These are phyloP conservation scores for Pyrrhosoma nymphula DNA, from an alignment of 2,888 invertebrate genomes.

Conservation along the genomic window DNA sequence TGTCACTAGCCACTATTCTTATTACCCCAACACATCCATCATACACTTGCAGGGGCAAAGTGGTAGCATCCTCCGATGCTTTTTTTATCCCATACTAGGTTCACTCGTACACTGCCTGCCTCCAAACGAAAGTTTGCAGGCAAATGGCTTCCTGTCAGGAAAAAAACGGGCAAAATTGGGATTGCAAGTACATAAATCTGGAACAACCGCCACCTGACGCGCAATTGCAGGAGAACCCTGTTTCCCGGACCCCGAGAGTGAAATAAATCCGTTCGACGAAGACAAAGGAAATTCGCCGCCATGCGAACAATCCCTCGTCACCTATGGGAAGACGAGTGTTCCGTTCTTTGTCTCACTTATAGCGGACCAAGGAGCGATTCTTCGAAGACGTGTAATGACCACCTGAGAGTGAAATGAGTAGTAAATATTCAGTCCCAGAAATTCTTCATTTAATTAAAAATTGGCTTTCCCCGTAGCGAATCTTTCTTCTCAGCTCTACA, in stretches of 20 bases:
- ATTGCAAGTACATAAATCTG: not conserved
- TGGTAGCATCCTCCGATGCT: not conserved
- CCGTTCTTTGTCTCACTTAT: not conserved
- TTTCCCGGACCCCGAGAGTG: not conserved
- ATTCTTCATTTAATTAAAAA: no score
- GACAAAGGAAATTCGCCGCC: not conserved
- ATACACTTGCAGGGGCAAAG: not conserved
- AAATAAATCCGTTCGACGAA: not conserved
- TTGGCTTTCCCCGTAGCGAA: no score
- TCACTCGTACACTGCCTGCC: not conserved
- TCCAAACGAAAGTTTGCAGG: not conserved
- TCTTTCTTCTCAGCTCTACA: no score
- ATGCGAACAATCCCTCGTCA: not conserved
- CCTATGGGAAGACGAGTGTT: not conserved
- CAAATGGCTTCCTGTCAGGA: not conserved
- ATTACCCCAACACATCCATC: not conserved
- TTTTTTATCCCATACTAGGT: not conserved
- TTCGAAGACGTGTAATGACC: not conserved
- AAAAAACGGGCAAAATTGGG: not conserved
- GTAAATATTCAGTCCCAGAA: not conserved
- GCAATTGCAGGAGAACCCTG: not conserved
- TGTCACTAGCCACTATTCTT: not conserved
- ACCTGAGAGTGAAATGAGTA: not conserved
- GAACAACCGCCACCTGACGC: not conserved
- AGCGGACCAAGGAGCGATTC: not conserved